Conservation (phyloP, 2,797 vertebrate genomes). For the Podarcis lilfordi region DNA sequence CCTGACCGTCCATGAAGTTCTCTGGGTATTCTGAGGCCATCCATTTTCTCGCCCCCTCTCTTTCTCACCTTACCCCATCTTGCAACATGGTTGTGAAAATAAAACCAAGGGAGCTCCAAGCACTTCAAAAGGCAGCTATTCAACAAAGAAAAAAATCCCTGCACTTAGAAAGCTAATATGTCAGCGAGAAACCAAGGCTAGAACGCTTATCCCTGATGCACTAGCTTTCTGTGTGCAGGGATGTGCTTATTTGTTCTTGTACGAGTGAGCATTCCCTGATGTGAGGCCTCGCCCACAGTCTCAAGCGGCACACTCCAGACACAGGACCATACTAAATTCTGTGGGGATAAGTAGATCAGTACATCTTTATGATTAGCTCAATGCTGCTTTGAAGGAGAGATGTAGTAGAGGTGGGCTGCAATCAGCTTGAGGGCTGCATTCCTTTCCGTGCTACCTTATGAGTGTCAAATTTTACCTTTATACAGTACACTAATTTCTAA, state of each 20-base stretch:
- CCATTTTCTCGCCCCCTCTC: not conserved
- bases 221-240: not conserved
- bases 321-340: not conserved
- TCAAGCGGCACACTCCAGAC: not conserved
- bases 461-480: no score
- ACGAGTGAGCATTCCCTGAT: not conserved
- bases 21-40: no score
- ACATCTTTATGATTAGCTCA: not conserved
- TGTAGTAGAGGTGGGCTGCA: not conserved
- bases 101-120: not conserved
- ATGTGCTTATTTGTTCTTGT: not conserved
- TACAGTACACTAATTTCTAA: no score
- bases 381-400: not conserved
- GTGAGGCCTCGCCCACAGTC: not conserved
- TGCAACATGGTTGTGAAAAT: no score
- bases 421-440: no score
- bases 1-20: not conserved
- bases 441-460: no score
- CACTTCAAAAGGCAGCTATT: not conserved
- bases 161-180: not conserved
- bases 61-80: no score
- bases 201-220: not conserved
- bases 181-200: not conserved
- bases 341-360: not conserved
- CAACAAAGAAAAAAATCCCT: not conserved